A percentile compares a stretch with the other conserved stretches of the same genome.
Conservation (phyloP, 2,888 invertebrate genomes). For the Apantesis nais region DNA sequence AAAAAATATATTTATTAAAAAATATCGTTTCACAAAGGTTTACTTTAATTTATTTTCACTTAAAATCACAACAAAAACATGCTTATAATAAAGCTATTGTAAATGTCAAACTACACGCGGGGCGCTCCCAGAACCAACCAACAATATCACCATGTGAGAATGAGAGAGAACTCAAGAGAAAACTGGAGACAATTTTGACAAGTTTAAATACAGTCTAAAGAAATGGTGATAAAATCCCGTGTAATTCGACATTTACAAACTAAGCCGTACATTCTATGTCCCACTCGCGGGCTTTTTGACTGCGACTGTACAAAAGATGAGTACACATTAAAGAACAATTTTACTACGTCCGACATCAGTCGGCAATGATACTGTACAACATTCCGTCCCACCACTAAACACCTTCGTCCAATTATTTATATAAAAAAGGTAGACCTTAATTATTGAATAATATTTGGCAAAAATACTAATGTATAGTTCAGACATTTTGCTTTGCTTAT, state of each 20-base stretch:
- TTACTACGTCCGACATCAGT: conserved; percentile 18
- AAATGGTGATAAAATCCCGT: background rate
- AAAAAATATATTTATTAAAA: conserved; percentile 71
- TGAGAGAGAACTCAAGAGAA: background rate
- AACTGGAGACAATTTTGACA: conserved; percentile 1
- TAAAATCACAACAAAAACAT: conserved; percentile 65
- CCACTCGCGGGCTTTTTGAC: conserved; percentile 33
- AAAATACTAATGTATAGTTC: conserved; percentile 24
- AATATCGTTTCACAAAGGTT: conserved; percentile 65
- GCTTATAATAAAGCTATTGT: conserved; percentile 49
- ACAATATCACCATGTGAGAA: background rate
- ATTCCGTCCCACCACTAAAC: conserved; percentile 6
- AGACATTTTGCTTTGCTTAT: conserved; percentile 21
- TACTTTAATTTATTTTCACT: conserved; percentile 69
- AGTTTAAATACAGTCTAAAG: background rate
- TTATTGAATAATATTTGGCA: conserved; percentile 20
- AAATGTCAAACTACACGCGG: conserved; percentile 50
- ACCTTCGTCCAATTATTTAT: background rate
- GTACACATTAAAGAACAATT: conserved; percentile 33
- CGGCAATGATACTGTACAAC: background rate
- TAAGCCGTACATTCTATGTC: conserved; percentile 28
- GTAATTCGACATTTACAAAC: conserved; percentile 41
- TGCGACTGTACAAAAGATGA: conserved; percentile 37
- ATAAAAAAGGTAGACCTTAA: background rate
- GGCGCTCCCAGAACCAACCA: background rate